These are phyloP conservation scores for Tuberolachnus salignus DNA, from an alignment of 2,888 invertebrate species.

Conservation along the genomic window DNA sequence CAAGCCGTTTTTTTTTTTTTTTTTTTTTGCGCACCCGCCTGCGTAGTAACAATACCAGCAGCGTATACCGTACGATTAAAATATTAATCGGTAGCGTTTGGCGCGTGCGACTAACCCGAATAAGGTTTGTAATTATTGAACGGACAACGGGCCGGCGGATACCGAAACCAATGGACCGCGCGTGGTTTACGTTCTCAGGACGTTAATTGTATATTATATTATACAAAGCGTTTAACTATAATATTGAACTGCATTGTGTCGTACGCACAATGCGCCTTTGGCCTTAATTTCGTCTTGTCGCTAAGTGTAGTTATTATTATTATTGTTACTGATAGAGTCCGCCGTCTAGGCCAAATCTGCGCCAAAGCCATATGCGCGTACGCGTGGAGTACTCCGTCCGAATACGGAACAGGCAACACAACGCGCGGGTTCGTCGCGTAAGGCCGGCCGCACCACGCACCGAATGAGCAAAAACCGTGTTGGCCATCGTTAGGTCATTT, in stretches of 20 bases:
- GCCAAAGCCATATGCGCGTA: background rate
- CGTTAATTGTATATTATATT: slow-evolving; percentile 5
- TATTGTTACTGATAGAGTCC: no score
- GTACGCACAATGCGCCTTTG: background rate
- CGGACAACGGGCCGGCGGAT: background rate
- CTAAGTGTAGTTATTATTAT: background rate
- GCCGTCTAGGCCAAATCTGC: background rate
- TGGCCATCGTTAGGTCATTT: no score
- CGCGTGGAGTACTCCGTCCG: slow-evolving; percentile 18
- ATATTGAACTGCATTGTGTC: background rate
- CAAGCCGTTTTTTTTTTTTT: no score
- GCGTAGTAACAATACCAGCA: no score
- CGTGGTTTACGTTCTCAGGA: background rate
- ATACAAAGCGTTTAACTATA: background rate
- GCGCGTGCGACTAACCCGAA: background rate
- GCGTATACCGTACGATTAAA: background rate
- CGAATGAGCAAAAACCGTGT: no score
- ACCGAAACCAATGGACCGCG: background rate
- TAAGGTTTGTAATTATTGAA: slow-evolving; percentile 21
- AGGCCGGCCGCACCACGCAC: no score
- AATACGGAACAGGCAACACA: slow-evolving; percentile 18
- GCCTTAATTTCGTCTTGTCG: slow-evolving; percentile 15
- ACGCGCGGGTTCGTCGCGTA: background rate
- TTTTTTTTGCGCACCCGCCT: no score
- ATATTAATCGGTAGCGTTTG: background rate